phyloP scores from a whole-genome alignment of 1,140 invertebrate genomes.

The Drosophila sulfurigaster region DNA sequence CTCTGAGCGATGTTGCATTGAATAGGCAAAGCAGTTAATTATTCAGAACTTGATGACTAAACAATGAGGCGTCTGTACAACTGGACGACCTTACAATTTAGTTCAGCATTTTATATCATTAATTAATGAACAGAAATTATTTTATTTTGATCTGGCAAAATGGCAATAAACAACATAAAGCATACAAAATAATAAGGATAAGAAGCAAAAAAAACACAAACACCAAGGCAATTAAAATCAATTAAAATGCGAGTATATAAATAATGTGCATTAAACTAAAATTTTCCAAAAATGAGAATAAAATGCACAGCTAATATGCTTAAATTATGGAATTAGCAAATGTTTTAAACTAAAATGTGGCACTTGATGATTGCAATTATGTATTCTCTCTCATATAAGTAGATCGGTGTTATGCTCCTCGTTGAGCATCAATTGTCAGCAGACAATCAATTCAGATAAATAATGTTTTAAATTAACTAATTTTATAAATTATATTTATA shows the following conservation, averaged over 20 bases:
- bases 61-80: slow-evolving; percentile 39
- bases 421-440: slow-evolving; percentile 15
- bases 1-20: no score
- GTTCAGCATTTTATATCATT: slow-evolving; percentile 38
- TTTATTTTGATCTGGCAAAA: slow-evolving; percentile 49
- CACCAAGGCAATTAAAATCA: slow-evolving; percentile 44
- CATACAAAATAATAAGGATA: slow-evolving; percentile 41
- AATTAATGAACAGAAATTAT: slow-evolving; percentile 61
- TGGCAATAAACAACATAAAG: slow-evolving; percentile 54
- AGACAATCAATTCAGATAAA: slow-evolving; percentile 38
- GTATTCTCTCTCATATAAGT: slow-evolving; percentile 13
- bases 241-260: slow-evolving; percentile 62
- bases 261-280: slow-evolving; percentile 54
- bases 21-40: slow-evolving; percentile 29
- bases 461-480: slow-evolving; percentile 68
- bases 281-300: slow-evolving; percentile 12
- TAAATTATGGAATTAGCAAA: slow-evolving; percentile 77
- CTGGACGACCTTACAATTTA: slow-evolving; percentile 20
- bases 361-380: slow-evolving; percentile 35
- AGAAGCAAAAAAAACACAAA: slow-evolving; percentile 11
- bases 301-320: slow-evolving; percentile 53
- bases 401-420: slow-evolving; percentile 58
- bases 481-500: slow-evolving; percentile 67
- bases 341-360: slow-evolving; percentile 66
- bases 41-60: slow-evolving; percentile 49